These are phyloP conservation scores for Percopsis transmontana DNA, from an alignment of 2,113 vertebrate genomes.

Conservation along the genomic window DNA sequence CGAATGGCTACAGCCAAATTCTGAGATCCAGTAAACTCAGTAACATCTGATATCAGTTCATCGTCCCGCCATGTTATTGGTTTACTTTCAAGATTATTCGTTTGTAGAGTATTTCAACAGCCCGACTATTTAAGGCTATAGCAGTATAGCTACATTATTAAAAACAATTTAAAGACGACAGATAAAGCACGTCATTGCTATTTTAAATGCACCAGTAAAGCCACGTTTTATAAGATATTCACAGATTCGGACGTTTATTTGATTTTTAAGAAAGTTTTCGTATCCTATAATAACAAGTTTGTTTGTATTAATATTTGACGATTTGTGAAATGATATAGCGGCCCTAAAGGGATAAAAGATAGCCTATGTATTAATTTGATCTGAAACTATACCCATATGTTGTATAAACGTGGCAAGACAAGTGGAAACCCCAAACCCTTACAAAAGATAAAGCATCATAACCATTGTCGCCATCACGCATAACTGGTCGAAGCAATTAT, in stretches of 20 bases:
- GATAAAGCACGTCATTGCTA: too few species aligned
- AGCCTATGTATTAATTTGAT: background rate
- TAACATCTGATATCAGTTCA: conserved; percentile 14
- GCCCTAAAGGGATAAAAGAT: background rate
- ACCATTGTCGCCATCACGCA: conserved; percentile 53
- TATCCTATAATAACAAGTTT: too few species aligned
- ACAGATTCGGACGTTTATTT: too few species aligned
- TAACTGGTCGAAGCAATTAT: conserved; percentile 62
- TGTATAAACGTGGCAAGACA: background rate
- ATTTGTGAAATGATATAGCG: too few species aligned
- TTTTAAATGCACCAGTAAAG: too few species aligned
- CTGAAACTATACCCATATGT: background rate
- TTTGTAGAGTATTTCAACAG: too few species aligned
- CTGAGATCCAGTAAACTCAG: too few species aligned
- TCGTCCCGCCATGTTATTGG: background rate
- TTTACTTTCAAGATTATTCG: conserved; percentile 5
- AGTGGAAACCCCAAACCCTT: conserved; percentile 3
- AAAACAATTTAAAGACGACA: too few species aligned
- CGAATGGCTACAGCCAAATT: background rate
- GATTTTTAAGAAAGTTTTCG: too few species aligned
- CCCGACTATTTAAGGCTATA: too few species aligned
- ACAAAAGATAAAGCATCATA: conserved; percentile 36
- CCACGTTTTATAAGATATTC: too few species aligned
- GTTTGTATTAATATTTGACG: background rate
- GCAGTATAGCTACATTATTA: too few species aligned